Evolutionary conservation across 2,888 invertebrate species (phyloP).

Genomic region (Ariolimax columbianus): DNA sequence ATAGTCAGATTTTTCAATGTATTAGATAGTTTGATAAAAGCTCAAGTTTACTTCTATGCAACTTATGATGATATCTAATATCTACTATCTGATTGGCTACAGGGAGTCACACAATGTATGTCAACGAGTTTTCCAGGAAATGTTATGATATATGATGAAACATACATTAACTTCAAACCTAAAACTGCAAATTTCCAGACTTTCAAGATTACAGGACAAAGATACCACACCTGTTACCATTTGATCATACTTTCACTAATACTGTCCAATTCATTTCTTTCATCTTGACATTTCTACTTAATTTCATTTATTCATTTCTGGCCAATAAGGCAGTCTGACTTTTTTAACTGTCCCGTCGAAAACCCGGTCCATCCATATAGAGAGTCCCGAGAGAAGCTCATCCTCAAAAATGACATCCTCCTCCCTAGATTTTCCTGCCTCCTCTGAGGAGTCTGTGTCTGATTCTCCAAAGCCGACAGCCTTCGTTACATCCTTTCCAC

Average conservation of each 20-base stretch:
- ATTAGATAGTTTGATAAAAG: too few species aligned
- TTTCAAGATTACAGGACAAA: too few species aligned
- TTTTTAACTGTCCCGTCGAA: conserved; percentile 97
- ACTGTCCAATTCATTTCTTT: background rate
- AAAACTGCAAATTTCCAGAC: too few species aligned
- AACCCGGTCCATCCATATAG: conserved; percentile 96
- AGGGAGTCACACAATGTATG: too few species aligned
- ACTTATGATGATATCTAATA: too few species aligned
- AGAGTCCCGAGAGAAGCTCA: conserved; percentile 86
- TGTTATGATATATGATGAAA: too few species aligned
- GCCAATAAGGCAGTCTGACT: conserved; percentile 98
- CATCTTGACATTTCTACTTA: background rate
- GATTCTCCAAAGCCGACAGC: conserved; percentile 66
- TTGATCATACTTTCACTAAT: background rate
- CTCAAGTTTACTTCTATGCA: too few species aligned
- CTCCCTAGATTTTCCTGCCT: conserved; percentile 58
- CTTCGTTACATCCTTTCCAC: conserved; percentile 61
- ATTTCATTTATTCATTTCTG: conserved; percentile 78
- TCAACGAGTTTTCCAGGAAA: too few species aligned
- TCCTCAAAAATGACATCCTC: conserved; percentile 59
- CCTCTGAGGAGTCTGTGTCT: conserved; percentile 55
- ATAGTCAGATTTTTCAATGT: too few species aligned
- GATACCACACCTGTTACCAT: background rate
- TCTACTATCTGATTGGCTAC: too few species aligned
- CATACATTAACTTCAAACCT: too few species aligned